A percentile compares a stretch with the other conserved stretches of the same genome.
Conservation (phyloP, 2,113 vertebrate genomes). For the Sphaerodactylus townsendi region DNA sequence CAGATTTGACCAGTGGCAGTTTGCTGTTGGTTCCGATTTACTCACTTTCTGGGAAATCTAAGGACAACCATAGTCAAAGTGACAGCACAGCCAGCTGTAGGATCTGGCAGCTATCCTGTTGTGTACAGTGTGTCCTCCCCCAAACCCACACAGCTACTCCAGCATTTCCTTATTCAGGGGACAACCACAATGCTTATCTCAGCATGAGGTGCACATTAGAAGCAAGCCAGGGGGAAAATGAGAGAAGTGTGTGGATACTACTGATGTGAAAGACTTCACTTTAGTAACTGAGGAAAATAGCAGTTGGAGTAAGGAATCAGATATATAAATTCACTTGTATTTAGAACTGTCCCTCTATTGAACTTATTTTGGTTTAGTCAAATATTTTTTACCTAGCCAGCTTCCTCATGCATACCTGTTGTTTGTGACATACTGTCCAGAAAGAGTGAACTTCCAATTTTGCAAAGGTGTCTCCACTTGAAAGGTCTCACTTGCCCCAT, state of each 20-base stretch:
- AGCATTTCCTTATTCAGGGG: constrained; percentile 23
- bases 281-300: not conserved
- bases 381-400: not conserved
- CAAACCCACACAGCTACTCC: not conserved
- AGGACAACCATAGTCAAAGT: not conserved
- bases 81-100: not conserved
- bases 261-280: constrained; percentile 4
- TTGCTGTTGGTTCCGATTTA: not conserved
- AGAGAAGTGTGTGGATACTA: constrained; percentile 21
- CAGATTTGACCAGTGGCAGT: not conserved
- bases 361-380: not conserved
- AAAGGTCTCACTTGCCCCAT: not conserved
- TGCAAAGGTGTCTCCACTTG: not conserved
- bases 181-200: constrained; percentile 23
- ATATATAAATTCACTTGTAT: not conserved
- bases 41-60: not conserved
- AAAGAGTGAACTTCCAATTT: not conserved
- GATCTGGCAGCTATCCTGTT: not conserved
- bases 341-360: not conserved
- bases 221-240: constrained; percentile 31
- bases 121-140: not conserved
- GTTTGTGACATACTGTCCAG: not conserved
- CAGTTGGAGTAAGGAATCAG: not conserved
- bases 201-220: constrained; percentile 25
- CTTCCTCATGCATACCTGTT: not conserved